Evolutionary conservation across 2,113 vertebrate genomes (phyloP), one percentile per base, ranked within the genome.

Genomic region (Solea senegalensis): DNA sequence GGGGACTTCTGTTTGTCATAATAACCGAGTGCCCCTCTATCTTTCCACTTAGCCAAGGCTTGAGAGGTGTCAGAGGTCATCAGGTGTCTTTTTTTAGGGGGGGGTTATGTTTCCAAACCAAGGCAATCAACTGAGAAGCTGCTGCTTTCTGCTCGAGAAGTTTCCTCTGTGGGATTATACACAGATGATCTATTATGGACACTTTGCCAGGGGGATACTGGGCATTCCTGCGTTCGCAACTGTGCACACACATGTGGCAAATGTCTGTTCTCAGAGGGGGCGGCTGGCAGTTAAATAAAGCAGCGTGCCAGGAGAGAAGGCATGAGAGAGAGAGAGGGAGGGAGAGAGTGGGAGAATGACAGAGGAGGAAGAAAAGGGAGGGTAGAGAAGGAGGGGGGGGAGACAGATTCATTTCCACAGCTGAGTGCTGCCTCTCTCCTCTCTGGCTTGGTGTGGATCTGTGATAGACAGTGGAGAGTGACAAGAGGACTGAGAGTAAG

Each of bases 331-430:
- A 79, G 59, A 48, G 70, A 28, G 65, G 74, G 64, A 61, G 69
- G 69, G 82, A 48, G 82, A 48, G 74, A 13, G 74, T 43, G 65
- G 66, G 72, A 62, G 77, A 70, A 74, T 79, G 85, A 76, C 64
- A 51, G 68, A 55, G 55, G 74, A 77, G 53, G 40, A 65, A 58
- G 55, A 70, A 59, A 80, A 76, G 64, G 80, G 79, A 56, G 77
- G 81, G 77, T 78, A 15, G 34, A 76, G 51, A 63, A 62, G 49
- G 15, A 34, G 59, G 61, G 64, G 55, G 63, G 63, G 46, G 15
- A 57, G 79, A 69, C 72, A 83, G 88, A 91, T 90, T 92, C 92
- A 92, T 92, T 83, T 90, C 86, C 89, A 91, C 90, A 92, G 92
- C 90, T 92, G 92, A 91, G 80, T 64, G 65, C 64, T 49, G 69